phyloP scores from a whole-genome alignment of 1,140 invertebrate genomes.

The Drosophila littoralis region DNA sequence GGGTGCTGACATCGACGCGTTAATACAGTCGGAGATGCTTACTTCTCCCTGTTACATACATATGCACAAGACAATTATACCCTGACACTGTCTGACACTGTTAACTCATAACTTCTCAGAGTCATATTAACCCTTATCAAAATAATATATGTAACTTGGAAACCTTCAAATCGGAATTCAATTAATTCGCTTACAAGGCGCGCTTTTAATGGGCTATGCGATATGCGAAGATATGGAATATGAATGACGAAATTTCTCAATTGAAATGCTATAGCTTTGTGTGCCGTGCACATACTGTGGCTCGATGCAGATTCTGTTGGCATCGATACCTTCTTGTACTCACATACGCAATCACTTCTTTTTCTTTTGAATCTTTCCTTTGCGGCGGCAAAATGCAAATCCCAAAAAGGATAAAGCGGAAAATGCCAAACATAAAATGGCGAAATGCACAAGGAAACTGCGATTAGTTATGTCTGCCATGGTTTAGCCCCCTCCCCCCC shows the following conservation, averaged over 20 bases:
- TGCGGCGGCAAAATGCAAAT: constrained; percentile 38
- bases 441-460: constrained; percentile 50
- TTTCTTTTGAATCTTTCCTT: neutral
- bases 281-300: neutral
- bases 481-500: constrained; percentile 9
- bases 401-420: constrained; percentile 39
- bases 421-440: constrained; percentile 32
- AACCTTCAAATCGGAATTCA: too few species aligned
- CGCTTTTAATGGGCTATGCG: too few species aligned
- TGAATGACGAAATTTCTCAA: neutral
- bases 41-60: too few species aligned
- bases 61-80: too few species aligned
- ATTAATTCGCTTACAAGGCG: too few species aligned
- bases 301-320: neutral
- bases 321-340: constrained; percentile 7
- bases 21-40: too few species aligned
- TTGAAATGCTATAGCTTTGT: neutral
- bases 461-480: constrained; percentile 56
- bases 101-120: too few species aligned
- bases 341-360: neutral
- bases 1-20: too few species aligned
- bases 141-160: too few species aligned
- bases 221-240: neutral
- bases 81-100: too few species aligned
- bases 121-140: too few species aligned